Evolutionary conservation across 2,797 vertebrate species (phyloP), one percentile per base, ranked within the genome.

Genomic region (Sciurus carolinensis): DNA sequence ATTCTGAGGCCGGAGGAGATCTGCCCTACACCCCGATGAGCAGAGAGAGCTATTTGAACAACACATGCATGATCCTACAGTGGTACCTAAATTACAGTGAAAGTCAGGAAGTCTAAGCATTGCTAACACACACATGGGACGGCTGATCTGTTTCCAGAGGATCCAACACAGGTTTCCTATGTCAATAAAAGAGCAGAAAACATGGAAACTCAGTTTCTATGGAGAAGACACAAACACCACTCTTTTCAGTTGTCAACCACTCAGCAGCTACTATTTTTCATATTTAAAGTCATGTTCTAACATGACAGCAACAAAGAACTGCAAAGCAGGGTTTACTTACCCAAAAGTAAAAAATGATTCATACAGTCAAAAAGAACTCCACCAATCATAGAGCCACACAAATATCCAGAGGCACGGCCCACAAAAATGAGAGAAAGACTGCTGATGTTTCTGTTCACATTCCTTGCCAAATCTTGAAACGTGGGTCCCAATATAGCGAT

Each of bases 371-470:
- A 98, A 84, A 99, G 99, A 73, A 99, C 7, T 39, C 99, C 99
- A 36, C 99, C 99, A 17, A 99, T 1, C 42, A 99, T 97, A 15
- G 99, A 99, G 1, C 99, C 99, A 0, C 98, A 98, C n/a, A 99
- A 99, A 98, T 99, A 99, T 26, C 99, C 99, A 0, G 97, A 95
- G 0, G 99, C 99, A 0, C 99, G 99, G 0, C 99, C 99, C 10
- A 99, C 98, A 47, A 99, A 99, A 97, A 99, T 99, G 93, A 99
- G 99, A 89, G 99, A 99, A 87, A 99, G 99, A 90, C 99, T 99
- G 98, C 99, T 99, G 98, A 99, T 99, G 97, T 99, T 99, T 96
- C 97, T 98, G 71, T 99, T 98, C 75, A 99, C 99, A 10, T 99
- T 99, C 79, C 96, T 83, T 36, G 99, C 99, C 98, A 99, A 97